Evolutionary conservation across 2,113 vertebrate genomes (phyloP), one percentile per base, ranked within the genome.

Genomic region (Perccottus glenii): DNA sequence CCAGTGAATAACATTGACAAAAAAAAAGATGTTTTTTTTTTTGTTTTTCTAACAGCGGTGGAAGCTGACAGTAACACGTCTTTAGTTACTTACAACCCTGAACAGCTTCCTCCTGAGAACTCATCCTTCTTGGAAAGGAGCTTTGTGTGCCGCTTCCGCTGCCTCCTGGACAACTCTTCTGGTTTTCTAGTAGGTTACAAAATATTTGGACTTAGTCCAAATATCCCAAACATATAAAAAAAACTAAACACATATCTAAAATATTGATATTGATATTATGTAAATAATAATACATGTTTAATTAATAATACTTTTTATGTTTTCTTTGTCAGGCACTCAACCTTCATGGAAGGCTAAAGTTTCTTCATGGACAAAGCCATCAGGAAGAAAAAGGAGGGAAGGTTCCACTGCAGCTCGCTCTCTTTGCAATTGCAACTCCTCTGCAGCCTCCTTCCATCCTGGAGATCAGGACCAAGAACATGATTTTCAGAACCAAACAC

Each of bases 141-240:
- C 81, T 98, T 99, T 42, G 65, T 96, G 40, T 98, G 96, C 75
- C 93, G 97, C 62, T 94, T 99, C 59, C 92, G 97, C 72, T 99
- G 97, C 84, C 94, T 98, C 0, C 80, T 97, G 70, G 96, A 98
- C 90, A 98, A 96, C 87, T 99, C 96, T 6, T 99, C 96, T 9
- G 96, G 97, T 47, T 99, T 99, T 66, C 90, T 98, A 92, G 97
- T 99, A 72, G 68, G 92, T 75, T n/a, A 8, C 1, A 10, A 4
- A 19, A 35, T 16, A 36, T n/a, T 14, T 12, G 3, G 11, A 45
- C 44, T 11, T 45, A n/a, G 19, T 27, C 19, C 19, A 27, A 27
- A 27, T 27, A 27, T 27, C 19, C 19, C 19, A 27, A 9, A 2
- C 12, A 1, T 2, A 6, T n/a, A 12, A 36, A 33, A 27, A n/a